Evolutionary conservation across 2,113 vertebrate genomes (phyloP), one percentile per base, ranked within the genome.

Genomic region (Dermatemys mawii): DNA sequence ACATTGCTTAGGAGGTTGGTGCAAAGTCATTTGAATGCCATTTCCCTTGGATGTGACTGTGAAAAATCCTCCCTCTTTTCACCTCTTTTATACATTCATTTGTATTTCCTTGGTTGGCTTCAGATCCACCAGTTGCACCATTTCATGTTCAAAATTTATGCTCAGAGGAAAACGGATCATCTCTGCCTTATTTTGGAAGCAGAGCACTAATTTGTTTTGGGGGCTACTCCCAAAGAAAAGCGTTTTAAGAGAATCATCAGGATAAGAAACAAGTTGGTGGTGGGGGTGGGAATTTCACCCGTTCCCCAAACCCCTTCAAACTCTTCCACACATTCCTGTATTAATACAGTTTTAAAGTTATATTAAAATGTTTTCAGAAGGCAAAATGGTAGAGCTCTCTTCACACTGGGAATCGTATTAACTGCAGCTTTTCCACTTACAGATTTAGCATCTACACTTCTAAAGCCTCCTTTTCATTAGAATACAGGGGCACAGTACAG

Each of bases 401-500:
- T 96, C 35, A 90, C 78, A 96, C 67, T 80, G 70, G 78, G 63
- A 91, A 96, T 78, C 84, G 93, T n/a, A 70, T 86, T 90, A 92
- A 87, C 51, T 81, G n/a, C 83, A 11, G 48, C 70, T 97, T 98
- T 97, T 95, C 86, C 0, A 2, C 85, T 94, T 90, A 90, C 50
- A 93, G 73, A 91, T 96, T 95, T 95, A 94, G 51, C 90, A 94
- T 96, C 97, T 94, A 26, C 70, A 92, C 91, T 95, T 97, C 93
- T 96, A 84, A 97, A 96, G 57, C 85, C 83, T 95, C 79, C 83
- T 97, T 96, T 87, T 89, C 91, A 94, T 97, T 94, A 96, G 96
- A 82, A 95, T 96, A 97, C 81, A 60, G 86, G 91, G 96, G 92
- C 95, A 95, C 93, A 88, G 67, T 97, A 96, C 90, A 90, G 94